Base-by-base conservation (phyloP, 1,140 invertebrate species). In the Paraescarpia echinospica region DNA sequence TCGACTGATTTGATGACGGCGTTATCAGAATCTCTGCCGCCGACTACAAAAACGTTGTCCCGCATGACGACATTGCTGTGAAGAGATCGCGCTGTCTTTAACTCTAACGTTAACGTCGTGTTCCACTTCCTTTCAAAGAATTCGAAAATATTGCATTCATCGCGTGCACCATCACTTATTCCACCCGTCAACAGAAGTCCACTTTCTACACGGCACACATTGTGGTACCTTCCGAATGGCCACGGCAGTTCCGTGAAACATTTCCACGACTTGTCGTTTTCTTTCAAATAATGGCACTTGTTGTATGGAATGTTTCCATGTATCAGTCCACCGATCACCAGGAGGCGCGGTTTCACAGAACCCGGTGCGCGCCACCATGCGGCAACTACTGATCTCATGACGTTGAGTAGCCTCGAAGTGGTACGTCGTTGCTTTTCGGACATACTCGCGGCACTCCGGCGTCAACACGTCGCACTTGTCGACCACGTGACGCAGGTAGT, bases 41-140 rank as follows among this genome's bases (percentile, higher is more conserved):
- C 91, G 8, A 92, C 91, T 31, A 92, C 91, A 41, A 22, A 51
- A 1, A 92, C 91, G 35, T 8, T n/a, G 35, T 51, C 91, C 34
- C 91, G 35, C 33, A 34, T 14, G 31, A 91, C 91, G 18, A 35
- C 33, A 1, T 27, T 33, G 8, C 0, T 27, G 89, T 51, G 48
- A 51, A 0, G 48, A 51, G 0, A 51, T 18, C 48, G 48, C 48
- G 48, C 48, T 51, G 48, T 51, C 8, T 51, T 51, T 51, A 51
- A 51, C n/a, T n/a, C 48, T 51, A 18, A 18, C 8, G 48, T 18
- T 9, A 51, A 51, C 18, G 5, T 51, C 48, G n/a, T n/a, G n/a
- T 18, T 51, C 48, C 48, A 51, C 48, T 8, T 51, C 48, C 18
- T 51, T 51, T 51, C 48, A 18, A 51, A 8, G 48, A 51, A 51